phyloP scores from a whole-genome alignment of 2,888 invertebrate genomes.

The Julus scandinavius region DNA sequence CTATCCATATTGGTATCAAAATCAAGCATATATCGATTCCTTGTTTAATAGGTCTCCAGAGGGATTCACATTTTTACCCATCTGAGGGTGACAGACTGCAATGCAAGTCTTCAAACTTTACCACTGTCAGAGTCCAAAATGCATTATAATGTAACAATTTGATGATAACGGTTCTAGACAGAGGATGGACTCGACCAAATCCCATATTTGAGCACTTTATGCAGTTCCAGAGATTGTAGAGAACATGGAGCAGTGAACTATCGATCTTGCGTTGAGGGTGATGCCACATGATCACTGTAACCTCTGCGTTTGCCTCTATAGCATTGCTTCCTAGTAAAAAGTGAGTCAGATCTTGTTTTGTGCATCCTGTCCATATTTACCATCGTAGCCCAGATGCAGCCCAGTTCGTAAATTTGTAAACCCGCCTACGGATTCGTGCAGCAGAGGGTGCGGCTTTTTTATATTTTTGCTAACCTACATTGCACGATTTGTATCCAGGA shows the following conservation, averaged over 20 bases:
- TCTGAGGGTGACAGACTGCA: too few species aligned
- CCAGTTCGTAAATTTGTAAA: background rate
- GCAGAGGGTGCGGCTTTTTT: background rate
- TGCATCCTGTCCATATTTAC: constrained; percentile 12
- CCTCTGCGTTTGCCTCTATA: background rate
- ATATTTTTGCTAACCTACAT: background rate
- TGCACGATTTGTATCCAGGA: background rate
- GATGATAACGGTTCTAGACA: too few species aligned
- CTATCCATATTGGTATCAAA: too few species aligned
- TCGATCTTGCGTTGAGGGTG: background rate
- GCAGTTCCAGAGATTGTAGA: background rate
- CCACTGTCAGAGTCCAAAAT: too few species aligned
- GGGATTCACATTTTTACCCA: too few species aligned
- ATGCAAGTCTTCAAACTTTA: too few species aligned
- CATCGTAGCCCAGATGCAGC: background rate
- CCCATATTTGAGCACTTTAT: too few species aligned
- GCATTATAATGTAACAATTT: too few species aligned
- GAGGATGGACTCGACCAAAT: too few species aligned
- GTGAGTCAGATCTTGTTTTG: background rate
- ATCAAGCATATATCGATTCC: too few species aligned
- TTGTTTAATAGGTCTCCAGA: too few species aligned
- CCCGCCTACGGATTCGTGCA: background rate
- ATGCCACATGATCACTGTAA: background rate
- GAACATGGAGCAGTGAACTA: background rate
- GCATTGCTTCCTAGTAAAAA: background rate